Evolutionary conservation across 2,888 invertebrate genomes (phyloP).

Genomic region (Oasisia sp.): DNA sequence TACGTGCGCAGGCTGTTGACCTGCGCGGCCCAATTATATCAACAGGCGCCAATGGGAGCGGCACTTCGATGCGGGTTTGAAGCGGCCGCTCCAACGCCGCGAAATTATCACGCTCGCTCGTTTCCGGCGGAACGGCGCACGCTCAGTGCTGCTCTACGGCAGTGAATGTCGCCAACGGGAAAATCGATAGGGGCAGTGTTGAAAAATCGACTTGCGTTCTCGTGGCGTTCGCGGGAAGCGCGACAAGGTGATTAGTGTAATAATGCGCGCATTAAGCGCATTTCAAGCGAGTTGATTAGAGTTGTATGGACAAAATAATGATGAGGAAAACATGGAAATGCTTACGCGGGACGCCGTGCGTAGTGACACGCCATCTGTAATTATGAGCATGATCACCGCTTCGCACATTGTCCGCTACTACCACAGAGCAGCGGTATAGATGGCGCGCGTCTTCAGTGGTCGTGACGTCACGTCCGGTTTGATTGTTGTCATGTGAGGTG

Average conservation of each 20-base stretch:
- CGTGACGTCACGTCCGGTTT: not conserved
- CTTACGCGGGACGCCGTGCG: not conserved
- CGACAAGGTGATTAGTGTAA: conserved; percentile 4
- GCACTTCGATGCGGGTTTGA: too few relatives aligned
- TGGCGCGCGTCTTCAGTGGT: not conserved
- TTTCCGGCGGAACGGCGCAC: not conserved
- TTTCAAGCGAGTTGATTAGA: conserved; percentile 8
- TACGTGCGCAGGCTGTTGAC: too few relatives aligned
- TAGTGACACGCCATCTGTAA: conserved; percentile 2
- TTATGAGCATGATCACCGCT: not conserved
- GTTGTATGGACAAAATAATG: not conserved
- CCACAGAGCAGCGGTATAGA: not conserved
- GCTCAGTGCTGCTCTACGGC: not conserved
- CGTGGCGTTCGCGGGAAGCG: not conserved
- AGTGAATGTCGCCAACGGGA: not conserved
- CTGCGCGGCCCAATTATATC: too few relatives aligned
- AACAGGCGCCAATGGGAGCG: too few relatives aligned
- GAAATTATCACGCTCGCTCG: conserved; percentile 11
- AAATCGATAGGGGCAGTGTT: not conserved
- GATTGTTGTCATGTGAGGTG: not conserved
- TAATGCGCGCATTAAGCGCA: conserved; percentile 10
- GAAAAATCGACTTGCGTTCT: conserved; percentile 10
- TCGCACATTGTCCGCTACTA: not conserved
- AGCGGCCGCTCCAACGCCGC: not conserved
- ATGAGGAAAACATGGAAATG: not conserved